These are phyloP conservation scores for Gallinago media DNA, from an alignment of 2,113 vertebrate species.

Conservation along the genomic window DNA sequence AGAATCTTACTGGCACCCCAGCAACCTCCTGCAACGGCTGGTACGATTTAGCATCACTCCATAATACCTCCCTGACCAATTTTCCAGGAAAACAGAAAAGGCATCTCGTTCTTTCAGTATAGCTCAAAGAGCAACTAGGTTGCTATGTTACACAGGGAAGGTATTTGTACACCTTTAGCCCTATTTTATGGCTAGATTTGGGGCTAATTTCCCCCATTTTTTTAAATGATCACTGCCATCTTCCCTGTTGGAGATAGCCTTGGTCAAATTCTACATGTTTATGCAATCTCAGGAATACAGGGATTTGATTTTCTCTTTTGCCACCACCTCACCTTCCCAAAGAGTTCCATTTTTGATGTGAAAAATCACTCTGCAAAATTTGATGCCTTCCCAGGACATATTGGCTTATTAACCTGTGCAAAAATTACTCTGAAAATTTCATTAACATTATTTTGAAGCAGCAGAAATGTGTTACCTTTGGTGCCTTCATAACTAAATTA, in stretches of 20 bases:
- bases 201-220: background rate
- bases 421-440: background rate
- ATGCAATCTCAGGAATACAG: background rate
- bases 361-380: background rate
- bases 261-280: background rate
- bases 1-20: background rate
- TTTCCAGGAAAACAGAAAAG: background rate
- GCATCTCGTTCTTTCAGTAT: background rate
- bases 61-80: background rate
- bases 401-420: background rate
- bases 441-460: background rate
- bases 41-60: background rate
- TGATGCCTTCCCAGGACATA: background rate
- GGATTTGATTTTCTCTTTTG: background rate
- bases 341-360: background rate
- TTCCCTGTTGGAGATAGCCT: background rate
- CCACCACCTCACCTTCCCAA: background rate
- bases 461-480: fast-evolving
- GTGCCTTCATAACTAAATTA: background rate
- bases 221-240: background rate
- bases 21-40: background rate
- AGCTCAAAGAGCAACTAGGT: background rate
- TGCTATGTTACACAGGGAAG: background rate
- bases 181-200: background rate
- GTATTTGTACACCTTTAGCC: background rate